These are phyloP conservation scores for Redunca redunca DNA, from an alignment of 2,113 vertebrate genomes.

Conservation along the genomic window DNA sequence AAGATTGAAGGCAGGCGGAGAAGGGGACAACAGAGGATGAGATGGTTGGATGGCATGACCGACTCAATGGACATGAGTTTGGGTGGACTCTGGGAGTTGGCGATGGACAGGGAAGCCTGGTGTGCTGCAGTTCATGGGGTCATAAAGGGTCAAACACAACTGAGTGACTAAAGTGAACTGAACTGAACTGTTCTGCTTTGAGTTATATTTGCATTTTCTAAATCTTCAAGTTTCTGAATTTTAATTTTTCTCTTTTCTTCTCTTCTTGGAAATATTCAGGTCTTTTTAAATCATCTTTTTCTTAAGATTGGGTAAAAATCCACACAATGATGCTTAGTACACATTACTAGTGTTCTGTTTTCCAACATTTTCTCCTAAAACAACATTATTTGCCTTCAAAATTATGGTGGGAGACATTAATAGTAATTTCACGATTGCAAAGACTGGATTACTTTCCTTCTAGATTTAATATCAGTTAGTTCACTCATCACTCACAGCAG, in stretches of 20 bases:
- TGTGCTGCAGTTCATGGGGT: neutral
- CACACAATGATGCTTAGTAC: neutral
- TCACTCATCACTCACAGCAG: neutral
- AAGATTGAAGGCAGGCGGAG: neutral
- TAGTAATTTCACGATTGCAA: neutral
- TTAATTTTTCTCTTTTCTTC: neutral
- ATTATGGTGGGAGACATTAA: neutral
- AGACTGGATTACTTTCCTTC: neutral
- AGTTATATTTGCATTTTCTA: neutral
- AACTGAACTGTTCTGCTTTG: neutral
- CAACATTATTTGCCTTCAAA: neutral
- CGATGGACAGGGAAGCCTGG: neutral
- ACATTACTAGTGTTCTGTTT: neutral
- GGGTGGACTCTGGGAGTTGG: fast-evolving
- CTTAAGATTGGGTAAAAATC: neutral
- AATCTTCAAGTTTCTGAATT: neutral
- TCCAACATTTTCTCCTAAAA: neutral
- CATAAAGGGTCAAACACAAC: neutral
- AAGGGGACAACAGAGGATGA: neutral
- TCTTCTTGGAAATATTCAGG: neutral
- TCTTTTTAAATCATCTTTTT: neutral
- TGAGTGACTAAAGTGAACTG: fast-evolving
- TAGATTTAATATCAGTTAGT: neutral
- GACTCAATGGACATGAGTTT: neutral
- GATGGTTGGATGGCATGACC: neutral